These are phyloP conservation scores for Rhodeus uyekii DNA, from an alignment of 2,797 vertebrate genomes.

Conservation along the genomic window DNA sequence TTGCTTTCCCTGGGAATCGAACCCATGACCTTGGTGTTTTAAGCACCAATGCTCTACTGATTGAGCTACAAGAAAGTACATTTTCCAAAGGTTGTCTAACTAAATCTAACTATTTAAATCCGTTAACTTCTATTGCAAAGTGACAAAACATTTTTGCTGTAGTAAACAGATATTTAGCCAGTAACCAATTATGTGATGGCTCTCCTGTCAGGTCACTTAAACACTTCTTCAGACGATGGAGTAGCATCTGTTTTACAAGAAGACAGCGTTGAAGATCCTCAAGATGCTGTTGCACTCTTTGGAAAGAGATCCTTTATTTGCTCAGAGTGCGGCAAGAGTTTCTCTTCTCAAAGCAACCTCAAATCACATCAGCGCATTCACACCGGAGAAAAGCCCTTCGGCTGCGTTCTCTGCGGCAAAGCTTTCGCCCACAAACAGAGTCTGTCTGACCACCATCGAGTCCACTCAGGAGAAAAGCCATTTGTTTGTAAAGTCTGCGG, in stretches of 20 bases:
- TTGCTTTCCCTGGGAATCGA: too few species aligned
- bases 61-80: too few species aligned
- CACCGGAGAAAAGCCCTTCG: slow-evolving; percentile 67
- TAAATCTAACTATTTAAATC: neutral
- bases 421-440: slow-evolving; percentile 69
- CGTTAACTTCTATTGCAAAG: neutral
- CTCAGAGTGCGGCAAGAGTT: slow-evolving; percentile 66
- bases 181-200: neutral
- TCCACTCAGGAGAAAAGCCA: slow-evolving; percentile 69
- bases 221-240: slow-evolving; percentile 24
- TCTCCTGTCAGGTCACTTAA: slow-evolving; percentile 26
- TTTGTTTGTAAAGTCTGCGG: slow-evolving; percentile 69
- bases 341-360: slow-evolving; percentile 66
- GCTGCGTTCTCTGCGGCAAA: slow-evolving; percentile 65
- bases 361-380: slow-evolving; percentile 66
- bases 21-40: too few species aligned
- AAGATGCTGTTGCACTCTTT: slow-evolving; percentile 18
- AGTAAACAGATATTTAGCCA: neutral
- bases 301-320: slow-evolving; percentile 62
- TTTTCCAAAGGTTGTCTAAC: neutral
- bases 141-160: neutral
- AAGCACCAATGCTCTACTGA: too few species aligned
- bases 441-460: slow-evolving; percentile 65
- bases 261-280: slow-evolving; percentile 8
- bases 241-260: slow-evolving; percentile 8